Percentiles rank a stretch among this genome's conserved stretches.
Evolutionary conservation across 2,888 invertebrate genomes (phyloP).

Genomic region (Balanococcus diminutus): DNA sequence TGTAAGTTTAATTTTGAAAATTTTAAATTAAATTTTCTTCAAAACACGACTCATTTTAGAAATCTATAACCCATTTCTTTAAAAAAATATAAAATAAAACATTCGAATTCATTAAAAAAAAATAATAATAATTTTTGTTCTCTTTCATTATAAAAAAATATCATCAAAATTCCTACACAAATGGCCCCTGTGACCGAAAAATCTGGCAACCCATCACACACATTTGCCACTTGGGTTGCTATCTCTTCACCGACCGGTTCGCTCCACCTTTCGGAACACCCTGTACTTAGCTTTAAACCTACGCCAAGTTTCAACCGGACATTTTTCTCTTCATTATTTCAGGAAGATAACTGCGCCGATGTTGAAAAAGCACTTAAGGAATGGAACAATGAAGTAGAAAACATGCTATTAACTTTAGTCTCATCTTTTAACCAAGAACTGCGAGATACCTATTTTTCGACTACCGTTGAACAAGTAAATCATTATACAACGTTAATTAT

Average conservation of each 20-base stretch:
- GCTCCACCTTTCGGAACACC: neutral
- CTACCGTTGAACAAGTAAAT: constrained; percentile 76
- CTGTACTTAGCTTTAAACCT: neutral
- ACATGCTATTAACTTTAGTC: constrained; percentile 72
- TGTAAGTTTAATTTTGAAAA: too few relatives aligned
- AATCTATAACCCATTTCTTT: too few relatives aligned
- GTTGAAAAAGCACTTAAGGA: constrained; percentile 64
- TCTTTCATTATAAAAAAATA: neutral
- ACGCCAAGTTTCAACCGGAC: neutral
- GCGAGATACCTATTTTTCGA: constrained; percentile 79
- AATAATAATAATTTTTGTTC: too few relatives aligned
- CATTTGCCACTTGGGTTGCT: neutral
- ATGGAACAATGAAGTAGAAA: constrained; percentile 68
- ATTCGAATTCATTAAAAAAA: too few relatives aligned
- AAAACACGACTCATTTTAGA: too few relatives aligned
- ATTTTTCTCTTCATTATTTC: constrained; percentile 44
- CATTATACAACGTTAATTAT: constrained; percentile 10
- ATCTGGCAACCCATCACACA: neutral
- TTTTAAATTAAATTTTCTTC: too few relatives aligned
- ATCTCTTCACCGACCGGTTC: too few relatives aligned
- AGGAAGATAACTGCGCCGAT: constrained; percentile 62
- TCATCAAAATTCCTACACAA: neutral
- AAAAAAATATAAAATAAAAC: too few relatives aligned
- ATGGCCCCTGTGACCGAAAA: neutral
- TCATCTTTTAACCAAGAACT: constrained; percentile 76